Evolutionary conservation across 1,140 invertebrate genomes (phyloP).

Genomic region (Hypsibius dujardini): DNA sequence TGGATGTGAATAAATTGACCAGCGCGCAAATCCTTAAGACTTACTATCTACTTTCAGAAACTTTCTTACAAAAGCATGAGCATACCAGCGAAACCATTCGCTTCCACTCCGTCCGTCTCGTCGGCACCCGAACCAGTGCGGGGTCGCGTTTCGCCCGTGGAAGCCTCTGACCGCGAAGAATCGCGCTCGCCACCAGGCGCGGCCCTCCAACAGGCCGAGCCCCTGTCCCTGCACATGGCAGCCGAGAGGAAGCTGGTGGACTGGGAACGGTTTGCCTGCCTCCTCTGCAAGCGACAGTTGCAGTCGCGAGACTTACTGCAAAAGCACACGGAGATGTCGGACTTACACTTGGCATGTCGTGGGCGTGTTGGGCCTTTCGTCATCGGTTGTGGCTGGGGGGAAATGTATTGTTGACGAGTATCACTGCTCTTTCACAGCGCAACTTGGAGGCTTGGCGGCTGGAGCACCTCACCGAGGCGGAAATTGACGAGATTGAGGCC

Average conservation of each 20-base stretch:
- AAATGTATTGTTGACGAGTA: background rate
- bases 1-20: no score
- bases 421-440: slow-evolving; percentile 35
- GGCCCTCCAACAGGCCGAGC: slow-evolving; percentile 24
- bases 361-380: background rate
- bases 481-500: slow-evolving; percentile 37
- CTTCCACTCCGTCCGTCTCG: no score
- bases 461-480: slow-evolving; percentile 23
- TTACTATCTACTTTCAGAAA: no score
- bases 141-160: no score
- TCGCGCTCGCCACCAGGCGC: no score
- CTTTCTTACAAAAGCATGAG: no score
- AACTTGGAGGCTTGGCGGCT: slow-evolving; percentile 48
- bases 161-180: no score
- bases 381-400: background rate
- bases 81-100: no score
- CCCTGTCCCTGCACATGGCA: slow-evolving; percentile 34
- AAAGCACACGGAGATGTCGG: slow-evolving; percentile 79
- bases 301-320: slow-evolving; percentile 64
- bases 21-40: no score
- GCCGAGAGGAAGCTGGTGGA: slow-evolving; percentile 51
- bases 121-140: no score
- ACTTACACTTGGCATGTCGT: slow-evolving; percentile 58
- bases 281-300: slow-evolving; percentile 87
- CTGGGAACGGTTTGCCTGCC: slow-evolving; percentile 71